Evolutionary conservation across 1,140 invertebrate genomes (phyloP).

Genomic region (Palaemon carinicauda): DNA sequence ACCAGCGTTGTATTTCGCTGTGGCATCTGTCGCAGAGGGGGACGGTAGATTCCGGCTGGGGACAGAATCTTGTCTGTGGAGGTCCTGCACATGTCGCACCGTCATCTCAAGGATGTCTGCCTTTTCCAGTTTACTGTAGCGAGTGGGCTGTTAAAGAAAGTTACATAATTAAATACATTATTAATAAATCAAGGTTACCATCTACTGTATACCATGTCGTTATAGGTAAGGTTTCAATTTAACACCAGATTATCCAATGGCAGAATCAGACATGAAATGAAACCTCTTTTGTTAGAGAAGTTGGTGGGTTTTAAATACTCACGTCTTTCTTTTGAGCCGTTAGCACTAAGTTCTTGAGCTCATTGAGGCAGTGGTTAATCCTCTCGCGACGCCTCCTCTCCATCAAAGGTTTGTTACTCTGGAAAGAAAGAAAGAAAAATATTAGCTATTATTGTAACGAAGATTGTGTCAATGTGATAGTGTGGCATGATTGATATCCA

Average conservation of each 20-base stretch:
- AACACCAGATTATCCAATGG: neutral
- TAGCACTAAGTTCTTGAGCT: slow-evolving; percentile 76
- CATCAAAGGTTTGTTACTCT: slow-evolving; percentile 57
- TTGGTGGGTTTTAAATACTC: neutral
- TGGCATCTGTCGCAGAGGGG: neutral
- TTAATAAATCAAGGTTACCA: neutral
- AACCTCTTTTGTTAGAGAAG: neutral
- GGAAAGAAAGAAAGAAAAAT: neutral
- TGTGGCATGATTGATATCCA: neutral
- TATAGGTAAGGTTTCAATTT: too few species aligned
- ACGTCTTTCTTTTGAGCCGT: slow-evolving; percentile 69
- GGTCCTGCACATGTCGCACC: slow-evolving; percentile 38
- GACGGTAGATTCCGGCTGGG: neutral
- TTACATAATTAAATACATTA: neutral
- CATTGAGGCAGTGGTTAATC: slow-evolving; percentile 92
- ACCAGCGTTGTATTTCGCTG: slow-evolving; percentile 34
- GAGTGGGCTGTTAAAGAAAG: neutral
- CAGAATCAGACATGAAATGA: neutral
- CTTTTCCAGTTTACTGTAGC: slow-evolving; percentile 41
- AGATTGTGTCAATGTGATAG: neutral
- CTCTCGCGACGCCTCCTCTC: slow-evolving; percentile 75
- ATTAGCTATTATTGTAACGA: neutral
- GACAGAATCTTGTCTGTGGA: slow-evolving; percentile 29
- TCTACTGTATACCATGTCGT: too few species aligned
- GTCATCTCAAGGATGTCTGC: slow-evolving; percentile 51